Conservation (phyloP, 2,113 vertebrate species). For the Nyctereutes procyonoides region DNA sequence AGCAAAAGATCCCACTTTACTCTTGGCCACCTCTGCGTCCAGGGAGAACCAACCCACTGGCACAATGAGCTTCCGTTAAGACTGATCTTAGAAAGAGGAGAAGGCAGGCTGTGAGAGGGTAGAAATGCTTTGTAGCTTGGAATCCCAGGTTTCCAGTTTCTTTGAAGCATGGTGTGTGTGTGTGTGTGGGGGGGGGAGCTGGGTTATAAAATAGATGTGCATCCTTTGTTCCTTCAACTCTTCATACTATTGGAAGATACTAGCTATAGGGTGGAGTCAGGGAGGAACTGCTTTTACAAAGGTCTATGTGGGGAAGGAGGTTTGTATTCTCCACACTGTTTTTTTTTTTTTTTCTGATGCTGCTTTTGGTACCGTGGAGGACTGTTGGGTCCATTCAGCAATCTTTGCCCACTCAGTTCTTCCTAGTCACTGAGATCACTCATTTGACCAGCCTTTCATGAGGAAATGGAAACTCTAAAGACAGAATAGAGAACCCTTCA, state of each 20-base stretch:
- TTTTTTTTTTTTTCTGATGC: neutral
- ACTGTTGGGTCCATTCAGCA: neutral
- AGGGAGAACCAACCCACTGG: accelerated
- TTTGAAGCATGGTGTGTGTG: neutral
- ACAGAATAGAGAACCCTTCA: neutral
- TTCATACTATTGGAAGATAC: neutral
- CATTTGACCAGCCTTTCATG: neutral
- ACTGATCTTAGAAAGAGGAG: neutral
- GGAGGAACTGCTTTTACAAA: neutral
- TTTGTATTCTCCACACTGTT: neutral
- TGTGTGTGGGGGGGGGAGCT: neutral
- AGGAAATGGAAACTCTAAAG: neutral
- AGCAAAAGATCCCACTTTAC: neutral
- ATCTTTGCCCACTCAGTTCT: neutral
- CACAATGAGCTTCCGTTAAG: neutral
- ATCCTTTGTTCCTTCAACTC: neutral
- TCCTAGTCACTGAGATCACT: neutral
- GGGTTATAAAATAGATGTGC: neutral
- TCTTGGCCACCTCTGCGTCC: neutral
- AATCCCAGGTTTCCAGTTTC: neutral
- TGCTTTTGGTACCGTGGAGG: neutral
- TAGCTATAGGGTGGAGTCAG: neutral
- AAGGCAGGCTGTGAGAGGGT: neutral
- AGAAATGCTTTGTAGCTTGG: neutral
- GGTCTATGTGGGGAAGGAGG: neutral